Percentiles rank a stretch among this genome's conserved stretches.
These are phyloP conservation scores for Neopelma chrysocephalum DNA, from an alignment of 2,797 vertebrate species.

Conservation along the genomic window DNA sequence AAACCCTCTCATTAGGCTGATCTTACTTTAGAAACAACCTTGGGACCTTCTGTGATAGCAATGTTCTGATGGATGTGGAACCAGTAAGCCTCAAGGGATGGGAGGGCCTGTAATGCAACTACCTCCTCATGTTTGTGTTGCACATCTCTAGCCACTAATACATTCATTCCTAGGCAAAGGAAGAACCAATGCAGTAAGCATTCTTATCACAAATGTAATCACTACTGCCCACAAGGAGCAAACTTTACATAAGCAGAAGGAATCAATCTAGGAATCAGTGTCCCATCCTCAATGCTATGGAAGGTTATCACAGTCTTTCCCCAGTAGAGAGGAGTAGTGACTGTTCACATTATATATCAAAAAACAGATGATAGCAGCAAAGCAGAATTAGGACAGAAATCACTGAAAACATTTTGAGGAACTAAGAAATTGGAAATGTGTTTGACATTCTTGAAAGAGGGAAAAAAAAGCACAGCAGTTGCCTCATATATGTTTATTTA, in stretches of 20 bases:
- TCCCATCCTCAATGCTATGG: background rate
- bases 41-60: background rate
- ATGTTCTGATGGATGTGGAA: background rate
- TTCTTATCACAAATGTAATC: background rate
- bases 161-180: background rate
- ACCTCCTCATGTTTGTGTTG: background rate
- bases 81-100: background rate
- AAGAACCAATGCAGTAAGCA: background rate
- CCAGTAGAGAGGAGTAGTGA: background rate
- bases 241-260: background rate
- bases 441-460: background rate
- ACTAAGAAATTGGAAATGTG: background rate
- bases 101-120: background rate
- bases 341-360: background rate
- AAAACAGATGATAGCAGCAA: background rate
- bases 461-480: background rate
- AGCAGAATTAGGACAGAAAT: background rate
- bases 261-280: background rate
- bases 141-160: too few species aligned
- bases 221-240: background rate
- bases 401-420: background rate
- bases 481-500: background rate
- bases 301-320: background rate
- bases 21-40: background rate
- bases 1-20: background rate